A percentile compares a stretch with the other conserved stretches of the same genome.
Conservation (phyloP, 2,888 invertebrate genomes). For the Sarcophaga carnaria region DNA sequence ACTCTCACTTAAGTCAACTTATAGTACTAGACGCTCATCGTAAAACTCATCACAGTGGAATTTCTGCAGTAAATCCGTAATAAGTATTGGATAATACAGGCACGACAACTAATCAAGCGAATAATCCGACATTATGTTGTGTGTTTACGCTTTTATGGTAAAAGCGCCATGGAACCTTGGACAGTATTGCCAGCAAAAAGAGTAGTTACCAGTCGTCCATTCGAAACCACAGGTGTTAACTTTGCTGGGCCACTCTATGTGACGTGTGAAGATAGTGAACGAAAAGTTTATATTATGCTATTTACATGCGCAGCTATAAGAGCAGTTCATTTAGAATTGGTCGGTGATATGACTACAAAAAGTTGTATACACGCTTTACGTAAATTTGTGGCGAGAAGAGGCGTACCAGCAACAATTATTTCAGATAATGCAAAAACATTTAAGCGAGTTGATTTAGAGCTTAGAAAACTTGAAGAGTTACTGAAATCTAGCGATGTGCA, state of each 20-base stretch:
- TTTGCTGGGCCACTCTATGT: slow-evolving; percentile 60
- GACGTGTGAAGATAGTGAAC: not conserved
- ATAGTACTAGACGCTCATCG: slow-evolving; percentile 58
- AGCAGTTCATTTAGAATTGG: slow-evolving; percentile 58
- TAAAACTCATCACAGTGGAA: slow-evolving; percentile 47
- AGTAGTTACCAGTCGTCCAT: slow-evolving; percentile 51
- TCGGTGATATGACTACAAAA: slow-evolving; percentile 51
- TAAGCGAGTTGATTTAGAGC: slow-evolving; percentile 9
- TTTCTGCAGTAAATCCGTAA: slow-evolving; percentile 48
- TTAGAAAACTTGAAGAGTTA: slow-evolving; percentile 48
- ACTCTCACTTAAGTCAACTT: slow-evolving; percentile 43
- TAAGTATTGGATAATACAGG: slow-evolving; percentile 62
- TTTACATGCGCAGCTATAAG: slow-evolving; percentile 57
- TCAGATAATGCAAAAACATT: slow-evolving; percentile 20
- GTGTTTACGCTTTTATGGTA: slow-evolving; percentile 56
- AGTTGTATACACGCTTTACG: slow-evolving; percentile 58
- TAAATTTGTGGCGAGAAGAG: slow-evolving; percentile 52
- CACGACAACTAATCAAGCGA: slow-evolving; percentile 52
- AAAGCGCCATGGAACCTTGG: slow-evolving; percentile 59
- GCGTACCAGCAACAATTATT: slow-evolving; percentile 41
- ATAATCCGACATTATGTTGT: slow-evolving; percentile 46
- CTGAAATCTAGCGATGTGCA: slow-evolving; percentile 42
- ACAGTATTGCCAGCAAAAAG: slow-evolving; percentile 50
- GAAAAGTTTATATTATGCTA: slow-evolving; percentile 47
- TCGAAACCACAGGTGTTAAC: slow-evolving; percentile 60